Evolutionary conservation across 2,113 vertebrate species (phyloP), one percentile per base, ranked within the genome.

Genomic region (Mungos mungo): DNA sequence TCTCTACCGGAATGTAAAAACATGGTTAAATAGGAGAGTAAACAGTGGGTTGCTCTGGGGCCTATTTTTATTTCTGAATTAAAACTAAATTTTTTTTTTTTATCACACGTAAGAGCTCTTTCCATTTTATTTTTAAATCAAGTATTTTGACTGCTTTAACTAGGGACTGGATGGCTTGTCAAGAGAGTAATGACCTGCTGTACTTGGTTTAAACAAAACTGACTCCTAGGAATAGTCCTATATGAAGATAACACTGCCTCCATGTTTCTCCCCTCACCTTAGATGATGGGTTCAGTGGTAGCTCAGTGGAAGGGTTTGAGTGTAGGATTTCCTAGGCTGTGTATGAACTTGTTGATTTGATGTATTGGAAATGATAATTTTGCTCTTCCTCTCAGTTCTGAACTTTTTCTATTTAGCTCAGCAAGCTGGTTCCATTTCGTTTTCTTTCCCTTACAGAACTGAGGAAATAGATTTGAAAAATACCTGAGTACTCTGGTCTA

Each of bases 391-490:
- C 54, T 97, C 13, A 77, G 25, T 90, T 80, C 71, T 97, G 71
- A 92, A 88, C 52, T 92, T 95, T 84, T 91, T 77, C 38, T 94
- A 19, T 95, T 95, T 91, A 88, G 65, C 65, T 97, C 79, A 87
- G 79, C 33, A 50, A 95, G 45, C 81, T 90, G 45, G 72, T 87
- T 96, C n/a, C 63, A 77, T 97, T 96, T 92, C 9, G 0, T 81
- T 93, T 95, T 89, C 41, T 81, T 82, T 27, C 23, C n/a, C 41
- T 89, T 89, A 47, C 65, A 95, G 87, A 79, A 81, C 72, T 92
- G 72, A 97, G 88, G 97, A 97, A 96, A 96, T 88, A 95, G 77
- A 85, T 94, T 96, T 92, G 57, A 54, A 97, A 97, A 96, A 95
- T 91, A 97, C 90, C 57, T 79, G 11, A 57, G 71, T 91, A 74